Conservation (phyloP, 2,113 vertebrate genomes). For the Bujurquina vittata region DNA sequence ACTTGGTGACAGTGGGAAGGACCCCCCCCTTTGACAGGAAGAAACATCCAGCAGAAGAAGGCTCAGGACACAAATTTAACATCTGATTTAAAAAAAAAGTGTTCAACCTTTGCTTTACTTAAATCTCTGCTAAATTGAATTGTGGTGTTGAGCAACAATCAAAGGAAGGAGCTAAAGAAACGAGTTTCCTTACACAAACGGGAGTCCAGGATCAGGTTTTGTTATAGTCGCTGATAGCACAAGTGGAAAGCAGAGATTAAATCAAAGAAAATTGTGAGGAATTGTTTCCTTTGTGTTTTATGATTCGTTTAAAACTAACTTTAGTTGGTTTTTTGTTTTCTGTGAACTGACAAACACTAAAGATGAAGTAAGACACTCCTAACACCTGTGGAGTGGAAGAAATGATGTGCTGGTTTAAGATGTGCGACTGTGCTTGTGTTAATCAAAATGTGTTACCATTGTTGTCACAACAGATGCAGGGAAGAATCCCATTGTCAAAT, state of each 20-base stretch:
- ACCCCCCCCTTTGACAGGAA: no score
- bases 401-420: background rate
- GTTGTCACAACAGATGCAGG: conserved; percentile 95
- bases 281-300: no score
- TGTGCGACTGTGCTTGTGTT: background rate
- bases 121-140: no score
- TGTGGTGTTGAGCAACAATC: no score
- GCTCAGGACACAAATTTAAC: no score
- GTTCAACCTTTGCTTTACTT: no score
- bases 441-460: conserved; percentile 83
- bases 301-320: no score
- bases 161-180: no score
- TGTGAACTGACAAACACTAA: background rate
- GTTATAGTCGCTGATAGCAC: background rate
- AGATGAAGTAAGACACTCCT: background rate
- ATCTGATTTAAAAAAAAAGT: no score
- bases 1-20: no score
- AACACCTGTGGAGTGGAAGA: background rate
- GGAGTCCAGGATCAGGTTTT: background rate
- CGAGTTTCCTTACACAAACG: no score
- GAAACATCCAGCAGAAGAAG: no score
- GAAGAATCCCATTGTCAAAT: conserved; percentile 96
- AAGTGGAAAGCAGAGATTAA: conserved; percentile 11
- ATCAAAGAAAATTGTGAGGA: background rate
- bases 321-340: background rate